Percentiles rank a stretch among this genome's conserved stretches.
These are phyloP conservation scores for Manduca sexta DNA, from an alignment of 1,140 invertebrate genomes.

Conservation along the genomic window DNA sequence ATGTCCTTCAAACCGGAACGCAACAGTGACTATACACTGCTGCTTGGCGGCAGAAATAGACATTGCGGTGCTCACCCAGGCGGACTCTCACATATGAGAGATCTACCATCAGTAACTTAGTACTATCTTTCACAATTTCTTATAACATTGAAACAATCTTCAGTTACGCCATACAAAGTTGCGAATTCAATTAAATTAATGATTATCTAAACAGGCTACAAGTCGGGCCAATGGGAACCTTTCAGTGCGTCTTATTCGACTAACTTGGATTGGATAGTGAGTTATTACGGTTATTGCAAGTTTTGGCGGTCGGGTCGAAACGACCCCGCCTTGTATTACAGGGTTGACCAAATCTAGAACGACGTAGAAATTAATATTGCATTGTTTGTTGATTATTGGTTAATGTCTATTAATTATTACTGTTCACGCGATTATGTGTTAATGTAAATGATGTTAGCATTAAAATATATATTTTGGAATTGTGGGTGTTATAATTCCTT, in stretches of 20 bases:
- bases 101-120: no score
- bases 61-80: no score
- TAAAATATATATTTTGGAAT: no score
- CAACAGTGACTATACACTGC: no score
- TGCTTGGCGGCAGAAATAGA: no score
- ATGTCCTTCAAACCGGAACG: no score
- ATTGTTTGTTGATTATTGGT: not conserved
- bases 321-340: slow-evolving; percentile 25
- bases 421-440: not conserved
- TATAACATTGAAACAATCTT: not conserved
- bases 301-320: slow-evolving; percentile 37
- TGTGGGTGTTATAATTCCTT: no score
- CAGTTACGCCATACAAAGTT: slow-evolving; percentile 5
- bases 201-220: slow-evolving; percentile 38
- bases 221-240: slow-evolving; percentile 22
- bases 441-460: no score
- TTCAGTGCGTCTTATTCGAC: slow-evolving; percentile 46
- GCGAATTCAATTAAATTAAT: slow-evolving; percentile 58
- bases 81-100: no score
- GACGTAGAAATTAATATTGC: not conserved
- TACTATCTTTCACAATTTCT: not conserved
- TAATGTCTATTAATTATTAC: not conserved
- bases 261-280: slow-evolving; percentile 57
- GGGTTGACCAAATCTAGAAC: slow-evolving; percentile 18
- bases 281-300: slow-evolving; percentile 61